Evolutionary conservation across 1,140 invertebrate species (phyloP).

Genomic region (Bombus waltoni): DNA sequence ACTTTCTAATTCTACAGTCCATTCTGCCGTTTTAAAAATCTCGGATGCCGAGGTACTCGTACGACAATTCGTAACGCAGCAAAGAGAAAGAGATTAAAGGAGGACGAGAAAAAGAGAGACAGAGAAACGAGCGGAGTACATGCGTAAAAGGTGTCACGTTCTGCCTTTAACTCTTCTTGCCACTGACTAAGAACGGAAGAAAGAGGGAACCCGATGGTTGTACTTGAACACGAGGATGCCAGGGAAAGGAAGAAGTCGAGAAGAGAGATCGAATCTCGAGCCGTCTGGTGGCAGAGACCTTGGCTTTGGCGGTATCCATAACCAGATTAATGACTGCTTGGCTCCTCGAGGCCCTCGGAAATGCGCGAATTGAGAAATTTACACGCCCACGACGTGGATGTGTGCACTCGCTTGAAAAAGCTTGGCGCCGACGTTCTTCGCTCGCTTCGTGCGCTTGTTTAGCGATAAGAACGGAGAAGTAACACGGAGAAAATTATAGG

Average conservation of each 20-base stretch:
- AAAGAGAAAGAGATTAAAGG: no score
- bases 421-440: not conserved
- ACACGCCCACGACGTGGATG: not conserved
- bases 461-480: not conserved
- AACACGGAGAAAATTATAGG: constrained; percentile 8
- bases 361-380: constrained; percentile 42
- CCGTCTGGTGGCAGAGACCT: constrained; percentile 60
- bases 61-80: no score
- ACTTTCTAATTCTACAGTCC: no score
- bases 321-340: constrained; percentile 65
- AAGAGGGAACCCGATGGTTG: not conserved
- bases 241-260: not conserved
- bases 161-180: constrained; percentile 53
- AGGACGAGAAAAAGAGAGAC: not conserved
- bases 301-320: constrained; percentile 69
- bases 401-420: not conserved
- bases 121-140: no score
- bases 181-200: constrained; percentile 13
- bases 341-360: constrained; percentile 10
- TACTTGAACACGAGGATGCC: not conserved
- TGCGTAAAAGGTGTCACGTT: constrained; percentile 29
- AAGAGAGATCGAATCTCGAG: constrained; percentile 38
- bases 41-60: no score
- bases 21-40: no score
- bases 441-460: not conserved